Base-by-base conservation (phyloP, 2,797 vertebrate species). In the Hydrocynus forskahlii region DNA sequence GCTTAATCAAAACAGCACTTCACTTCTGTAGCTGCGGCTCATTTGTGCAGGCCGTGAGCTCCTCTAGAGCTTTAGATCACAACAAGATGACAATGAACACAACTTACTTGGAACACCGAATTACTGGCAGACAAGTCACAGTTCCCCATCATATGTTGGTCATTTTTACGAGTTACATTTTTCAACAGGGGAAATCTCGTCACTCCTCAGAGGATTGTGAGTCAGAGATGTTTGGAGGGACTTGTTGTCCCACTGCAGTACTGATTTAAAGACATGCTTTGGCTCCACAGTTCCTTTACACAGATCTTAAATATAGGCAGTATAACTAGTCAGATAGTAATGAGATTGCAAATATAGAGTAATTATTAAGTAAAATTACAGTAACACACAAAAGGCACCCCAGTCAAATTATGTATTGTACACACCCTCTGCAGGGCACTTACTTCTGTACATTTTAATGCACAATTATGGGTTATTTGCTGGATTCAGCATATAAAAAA, bases 171-270 rank as follows among this genome's bases (percentile, higher is more conserved):
- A 55, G 13, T 25, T n/a, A 25, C 4, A 7, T 59, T 72, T 52
- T 77, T 60, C 60, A 77, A 73, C 12, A 57, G 17, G 35, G 81
- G 57, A 83, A 83, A 68, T 74, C 69, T 21, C 40, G 6, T 62
- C 40, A n/a, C 68, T 43, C 5, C 21, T 68, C 12, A 74, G 23
- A 7, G 19, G 2, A 12, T 21, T n/a, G 23, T 57, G 66, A 29
- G 21, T 67, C 57, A 77, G 17, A 54, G 29, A 38, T 45, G 21
- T 35, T 40, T 43, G 4, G n/a, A 8, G 7, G n/a, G 38, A 76
- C 19, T 63, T 29, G 4, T 23, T 38, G 0, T 14, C 6, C 43
- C 25, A 6, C 4, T 17, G 57, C 35, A 60, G 12, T 19, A 16
- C 19, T 60, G 19, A 64, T 50, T 75, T 57, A 19, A 12, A 74